Evolutionary conservation across 2,888 invertebrate species (phyloP).

Genomic region (Acronicta alni): DNA sequence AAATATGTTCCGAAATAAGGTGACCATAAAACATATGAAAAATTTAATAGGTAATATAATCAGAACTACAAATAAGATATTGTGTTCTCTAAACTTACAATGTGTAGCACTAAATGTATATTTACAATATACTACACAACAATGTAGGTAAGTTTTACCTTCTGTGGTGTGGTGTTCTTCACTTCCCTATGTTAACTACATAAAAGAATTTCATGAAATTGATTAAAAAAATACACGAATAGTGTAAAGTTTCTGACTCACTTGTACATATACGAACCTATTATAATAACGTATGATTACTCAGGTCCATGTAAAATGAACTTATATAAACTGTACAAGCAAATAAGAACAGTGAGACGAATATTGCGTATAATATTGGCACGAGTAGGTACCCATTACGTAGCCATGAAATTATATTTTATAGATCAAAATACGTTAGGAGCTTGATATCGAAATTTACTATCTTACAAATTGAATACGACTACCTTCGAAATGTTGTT

Average conservation of each 20-base stretch:
- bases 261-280: not conserved
- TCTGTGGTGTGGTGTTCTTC: no score
- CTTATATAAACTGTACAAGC: conserved; percentile 32
- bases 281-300: conserved; percentile 1
- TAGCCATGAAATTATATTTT: conserved; percentile 31
- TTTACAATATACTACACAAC: no score
- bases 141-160: no score
- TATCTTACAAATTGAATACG: conserved; percentile 16
- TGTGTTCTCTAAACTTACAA: no score
- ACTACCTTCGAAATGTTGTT: conserved; percentile 22
- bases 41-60: not conserved
- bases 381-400: conserved; percentile 12
- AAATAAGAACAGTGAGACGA: conserved; percentile 31
- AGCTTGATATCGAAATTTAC: conserved; percentile 19
- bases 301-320: conserved; percentile 6
- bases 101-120: no score
- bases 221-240: no score
- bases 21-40: not conserved
- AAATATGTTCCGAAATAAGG: not conserved
- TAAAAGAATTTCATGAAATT: no score
- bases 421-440: conserved; percentile 10
- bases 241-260: no score
- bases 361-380: conserved; percentile 30
- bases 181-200: no score
- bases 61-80: not conserved